Evolutionary conservation across 2,113 vertebrate species (phyloP), one percentile per base, ranked within the genome.

Genomic region (Paratilapia polleni): DNA sequence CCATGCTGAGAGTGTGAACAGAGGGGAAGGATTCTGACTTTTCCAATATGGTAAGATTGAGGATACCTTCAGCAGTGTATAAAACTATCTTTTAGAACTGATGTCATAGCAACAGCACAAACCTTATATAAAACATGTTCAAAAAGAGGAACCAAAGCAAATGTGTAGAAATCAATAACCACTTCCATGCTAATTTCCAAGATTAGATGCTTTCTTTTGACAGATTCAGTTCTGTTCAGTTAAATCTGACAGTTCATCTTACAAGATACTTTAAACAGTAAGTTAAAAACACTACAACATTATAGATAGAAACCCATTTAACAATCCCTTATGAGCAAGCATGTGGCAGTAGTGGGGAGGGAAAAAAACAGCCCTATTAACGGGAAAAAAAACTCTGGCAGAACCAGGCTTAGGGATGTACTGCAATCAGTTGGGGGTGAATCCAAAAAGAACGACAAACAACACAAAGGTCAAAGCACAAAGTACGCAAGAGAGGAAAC

Each of bases 41-140:
- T 81, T 83, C 47, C 74, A 80, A 81, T 68, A 66, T 8, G 1
- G 26, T 20, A 8, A 20, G 9, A 79, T 14, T 77, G 61, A 73
- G 17, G 41, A 80, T 36, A 78, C 41, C 3, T 14, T 66, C 66
- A 38, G 63, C 57, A 64, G 56, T 76, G 57, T 77, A 75, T 7
- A 8, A 28, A 82, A 52, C 34, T 66, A 61, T 54, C 41, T 73
- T 31, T 78, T 24, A 31, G 34, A 74, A 58, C 22, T 15, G 59
- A 20, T 82, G 83, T 88, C 91, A 91, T 92, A 87, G 92, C 58
- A 94, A 93, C 90, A 68, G 80, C 70, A 90, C 20, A 81, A 68
- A 86, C 62, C 81, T 63, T n/a, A n/a, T 20, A 58, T 41, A 78
- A 88, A 62, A 74, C 9, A 61, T 70, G 26, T 77, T 64, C 14